Evolutionary conservation across 2,888 invertebrate genomes (phyloP), one percentile per base, ranked within the genome.

Genomic region (Epirrhoe alternata): DNA sequence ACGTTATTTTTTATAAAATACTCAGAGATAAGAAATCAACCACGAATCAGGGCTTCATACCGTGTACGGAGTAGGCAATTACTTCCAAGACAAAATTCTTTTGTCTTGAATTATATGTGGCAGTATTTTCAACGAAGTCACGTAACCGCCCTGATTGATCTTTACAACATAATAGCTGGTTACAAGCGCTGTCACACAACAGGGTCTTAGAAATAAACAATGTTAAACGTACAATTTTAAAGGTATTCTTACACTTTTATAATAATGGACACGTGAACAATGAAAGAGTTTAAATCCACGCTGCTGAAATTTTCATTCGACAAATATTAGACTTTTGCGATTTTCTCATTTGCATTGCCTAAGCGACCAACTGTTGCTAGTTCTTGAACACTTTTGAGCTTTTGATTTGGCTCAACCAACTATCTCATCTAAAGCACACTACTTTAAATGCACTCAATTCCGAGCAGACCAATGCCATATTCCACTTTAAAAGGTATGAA

Each of bases 101-200:
- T 59, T 16, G 33, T 49, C 33, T 33, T 49, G 17, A 47, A 16
- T 16, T 47, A 6, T 47, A 47, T 16, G 47, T 47, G 6, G 14
- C 16, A 47, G 12, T 14, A 16, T 47, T 16, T 47, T 16, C 14
- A 16, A 12, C 47, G 16, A 47, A 47, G 47, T 16, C 47, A 47
- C 17, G 49, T 57, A 57, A 5, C 31, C 17, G 3, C 24, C 17
- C 10, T 49, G 47, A 57, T 45, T 57, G 55, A 55, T 55, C 55
- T 55, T 38, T 42, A 55, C 42, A 55, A 55, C 55, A 55, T 30
- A 55, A 45, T 55, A 33, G 16, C 47, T 16, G 14, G 47, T 47
- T 47, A 47, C 16, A 42, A 12, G 33, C 33, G 12, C 38, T 42
- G 4, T 42, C 38, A 42, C 38, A 42, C 38, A 12, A 12, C 38